phyloP scores from a whole-genome alignment of 2,888 invertebrate species.

The Cloeon dipterum region DNA sequence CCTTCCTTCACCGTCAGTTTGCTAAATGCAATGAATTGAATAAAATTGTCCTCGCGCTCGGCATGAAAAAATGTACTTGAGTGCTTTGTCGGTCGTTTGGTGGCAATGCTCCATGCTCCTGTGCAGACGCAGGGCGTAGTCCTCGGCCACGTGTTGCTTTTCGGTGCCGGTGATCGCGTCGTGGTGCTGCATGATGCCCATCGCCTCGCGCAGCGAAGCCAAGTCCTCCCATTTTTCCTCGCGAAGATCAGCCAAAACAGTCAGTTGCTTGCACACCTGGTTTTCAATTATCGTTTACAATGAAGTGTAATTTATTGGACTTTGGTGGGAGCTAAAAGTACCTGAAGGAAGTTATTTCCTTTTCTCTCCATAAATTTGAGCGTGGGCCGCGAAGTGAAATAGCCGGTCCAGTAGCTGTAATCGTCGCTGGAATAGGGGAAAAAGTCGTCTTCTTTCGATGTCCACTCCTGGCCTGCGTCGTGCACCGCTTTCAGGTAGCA shows the following conservation, averaged over 20 bases:
- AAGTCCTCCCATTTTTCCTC: constrained; percentile 9
- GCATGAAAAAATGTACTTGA: too few species aligned
- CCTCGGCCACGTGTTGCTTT: constrained; percentile 65
- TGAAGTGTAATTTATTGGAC: too few species aligned
- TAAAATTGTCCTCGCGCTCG: too few species aligned
- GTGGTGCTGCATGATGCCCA: constrained; percentile 26
- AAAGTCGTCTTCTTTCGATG: constrained; percentile 63
- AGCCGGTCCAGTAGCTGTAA: constrained; percentile 86
- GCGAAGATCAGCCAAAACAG: constrained; percentile 9
- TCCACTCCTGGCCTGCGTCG: constrained; percentile 38
- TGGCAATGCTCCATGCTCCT: not conserved
- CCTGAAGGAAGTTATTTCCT: constrained; percentile 54
- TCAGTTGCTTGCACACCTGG: constrained; percentile 12
- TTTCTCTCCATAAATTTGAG: constrained; percentile 52
- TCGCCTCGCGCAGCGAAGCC: constrained; percentile 11
- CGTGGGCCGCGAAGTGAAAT: constrained; percentile 61
- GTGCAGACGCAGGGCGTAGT: constrained; percentile 32
- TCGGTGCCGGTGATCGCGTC: constrained; percentile 62
- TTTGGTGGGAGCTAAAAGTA: too few species aligned
- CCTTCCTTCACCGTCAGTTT: too few species aligned
- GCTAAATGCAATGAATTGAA: too few species aligned
- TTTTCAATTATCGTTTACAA: too few species aligned
- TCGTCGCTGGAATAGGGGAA: constrained; percentile 76
- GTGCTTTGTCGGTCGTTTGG: not conserved
- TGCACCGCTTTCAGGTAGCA: constrained; percentile 63